Evolutionary conservation across 2,113 vertebrate genomes (phyloP).

Genomic region (Cairina moschata): DNA sequence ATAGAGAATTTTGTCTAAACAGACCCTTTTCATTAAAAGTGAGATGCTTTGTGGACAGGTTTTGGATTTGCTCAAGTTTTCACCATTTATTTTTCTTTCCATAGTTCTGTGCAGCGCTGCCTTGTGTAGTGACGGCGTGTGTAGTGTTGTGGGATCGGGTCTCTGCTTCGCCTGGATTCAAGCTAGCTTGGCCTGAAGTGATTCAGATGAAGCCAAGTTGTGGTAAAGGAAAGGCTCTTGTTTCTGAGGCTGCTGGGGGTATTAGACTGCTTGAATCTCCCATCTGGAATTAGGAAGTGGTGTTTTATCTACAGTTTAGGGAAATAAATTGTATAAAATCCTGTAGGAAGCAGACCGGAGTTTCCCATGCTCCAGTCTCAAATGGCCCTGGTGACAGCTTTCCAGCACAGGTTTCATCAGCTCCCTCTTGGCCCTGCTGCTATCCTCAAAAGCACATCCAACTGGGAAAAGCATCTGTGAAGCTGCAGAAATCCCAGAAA

Average conservation of each 20-base stretch:
- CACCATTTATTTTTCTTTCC: background rate
- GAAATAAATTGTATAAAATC: background rate
- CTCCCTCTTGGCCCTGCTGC: background rate
- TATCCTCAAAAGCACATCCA: background rate
- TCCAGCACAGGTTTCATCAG: background rate
- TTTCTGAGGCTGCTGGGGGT: background rate
- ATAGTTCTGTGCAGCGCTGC: background rate
- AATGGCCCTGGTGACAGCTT: background rate
- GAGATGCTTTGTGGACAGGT: background rate
- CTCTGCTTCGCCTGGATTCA: background rate
- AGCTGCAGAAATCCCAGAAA: background rate
- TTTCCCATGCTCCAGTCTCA: background rate
- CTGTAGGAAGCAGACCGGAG: background rate
- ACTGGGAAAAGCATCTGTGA: background rate
- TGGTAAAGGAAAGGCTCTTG: background rate
- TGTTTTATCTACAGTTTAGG: background rate
- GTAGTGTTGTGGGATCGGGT: background rate
- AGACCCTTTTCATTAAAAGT: slow-evolving; percentile 19
- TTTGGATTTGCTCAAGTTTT: background rate
- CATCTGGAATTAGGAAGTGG: background rate
- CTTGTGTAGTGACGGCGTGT: background rate
- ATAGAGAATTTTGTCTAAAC: slow-evolving; percentile 29
- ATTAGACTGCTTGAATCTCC: background rate
- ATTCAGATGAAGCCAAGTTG: background rate
- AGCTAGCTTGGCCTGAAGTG: background rate